Conservation (phyloP, 2,888 invertebrate species). For the Ochropleura leucogaster region DNA sequence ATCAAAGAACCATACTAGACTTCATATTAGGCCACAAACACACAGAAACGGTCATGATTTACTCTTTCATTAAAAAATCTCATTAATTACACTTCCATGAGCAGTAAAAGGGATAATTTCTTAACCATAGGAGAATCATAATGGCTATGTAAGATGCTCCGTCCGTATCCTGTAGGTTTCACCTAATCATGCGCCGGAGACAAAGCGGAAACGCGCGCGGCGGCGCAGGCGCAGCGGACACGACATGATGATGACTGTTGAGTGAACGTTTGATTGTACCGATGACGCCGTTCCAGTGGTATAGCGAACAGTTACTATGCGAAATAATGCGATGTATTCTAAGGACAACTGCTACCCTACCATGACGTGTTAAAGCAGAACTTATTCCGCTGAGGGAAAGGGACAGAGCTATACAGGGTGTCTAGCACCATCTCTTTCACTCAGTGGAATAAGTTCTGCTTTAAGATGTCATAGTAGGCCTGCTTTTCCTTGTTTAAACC, state of each 20-base stretch:
- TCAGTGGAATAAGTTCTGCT: too few relatives aligned
- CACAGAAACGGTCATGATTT: not conserved
- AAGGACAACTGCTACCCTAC: not conserved
- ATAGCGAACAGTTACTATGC: conserved; percentile 2
- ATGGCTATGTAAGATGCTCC: conserved; percentile 11
- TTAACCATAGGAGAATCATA: conserved; percentile 20
- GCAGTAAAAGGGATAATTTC: conserved; percentile 10
- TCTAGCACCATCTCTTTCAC: too few relatives aligned
- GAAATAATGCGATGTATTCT: not conserved
- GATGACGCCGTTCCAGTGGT: conserved; percentile 10
- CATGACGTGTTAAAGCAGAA: too few relatives aligned
- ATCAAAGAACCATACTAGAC: not conserved
- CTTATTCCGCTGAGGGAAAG: too few relatives aligned
- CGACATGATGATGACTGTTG: conserved; percentile 3
- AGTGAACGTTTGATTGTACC: conserved; percentile 47
- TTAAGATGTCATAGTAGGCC: too few relatives aligned
- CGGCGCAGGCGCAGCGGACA: conserved; percentile 7
- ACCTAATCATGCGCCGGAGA: conserved; percentile 23
- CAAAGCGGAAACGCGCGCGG: not conserved
- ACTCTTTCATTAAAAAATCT: not conserved
- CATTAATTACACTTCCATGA: not conserved
- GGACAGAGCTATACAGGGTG: too few relatives aligned
- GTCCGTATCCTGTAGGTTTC: conserved; percentile 37
- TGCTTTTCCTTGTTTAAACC: not conserved
- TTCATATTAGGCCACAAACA: not conserved